phyloP scores from a whole-genome alignment of 2,113 vertebrate genomes.

The Melanotaenia duboulayi region DNA sequence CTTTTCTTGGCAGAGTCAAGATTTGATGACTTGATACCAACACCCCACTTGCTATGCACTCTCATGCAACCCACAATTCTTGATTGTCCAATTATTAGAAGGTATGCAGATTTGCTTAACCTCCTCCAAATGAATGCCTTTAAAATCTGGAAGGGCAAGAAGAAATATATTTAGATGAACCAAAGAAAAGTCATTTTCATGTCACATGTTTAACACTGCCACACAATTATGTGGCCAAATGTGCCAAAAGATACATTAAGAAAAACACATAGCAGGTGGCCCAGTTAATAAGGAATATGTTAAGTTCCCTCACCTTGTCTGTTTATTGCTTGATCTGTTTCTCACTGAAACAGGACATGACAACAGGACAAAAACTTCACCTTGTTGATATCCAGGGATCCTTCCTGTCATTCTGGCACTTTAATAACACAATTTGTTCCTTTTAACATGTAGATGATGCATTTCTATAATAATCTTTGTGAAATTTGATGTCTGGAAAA shows the following conservation, averaged over 20 bases:
- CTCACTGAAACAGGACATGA: conserved; percentile 43
- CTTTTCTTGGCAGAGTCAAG: conserved; percentile 84
- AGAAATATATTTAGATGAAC: conserved; percentile 47
- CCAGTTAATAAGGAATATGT: conserved; percentile 68
- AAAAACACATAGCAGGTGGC: conserved; percentile 71
- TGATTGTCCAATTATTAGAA: conserved; percentile 84
- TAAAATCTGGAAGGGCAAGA: conserved; percentile 58
- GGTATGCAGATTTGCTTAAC: conserved; percentile 76
- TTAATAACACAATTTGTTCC: conserved; percentile 50
- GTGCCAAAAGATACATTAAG: conserved; percentile 36
- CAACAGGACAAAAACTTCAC: conserved; percentile 26
- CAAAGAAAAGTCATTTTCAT: conserved; percentile 74
- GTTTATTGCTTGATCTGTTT: conserved; percentile 45
- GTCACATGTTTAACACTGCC: conserved; percentile 59
- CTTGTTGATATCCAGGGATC: conserved; percentile 47
- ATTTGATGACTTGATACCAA: conserved; percentile 81
- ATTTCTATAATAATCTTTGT: conserved; percentile 41
- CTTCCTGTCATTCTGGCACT: conserved; percentile 38
- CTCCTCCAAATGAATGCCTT: conserved; percentile 60
- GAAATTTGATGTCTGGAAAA: conserved; percentile 63
- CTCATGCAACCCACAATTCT: conserved; percentile 69
- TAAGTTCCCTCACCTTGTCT: conserved; percentile 46
- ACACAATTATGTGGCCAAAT: conserved; percentile 52
- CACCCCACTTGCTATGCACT: conserved; percentile 4
- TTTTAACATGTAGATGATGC: conserved; percentile 55